Base-by-base conservation (phyloP, 2,797 vertebrate genomes). In the Labeo calbasu region DNA sequence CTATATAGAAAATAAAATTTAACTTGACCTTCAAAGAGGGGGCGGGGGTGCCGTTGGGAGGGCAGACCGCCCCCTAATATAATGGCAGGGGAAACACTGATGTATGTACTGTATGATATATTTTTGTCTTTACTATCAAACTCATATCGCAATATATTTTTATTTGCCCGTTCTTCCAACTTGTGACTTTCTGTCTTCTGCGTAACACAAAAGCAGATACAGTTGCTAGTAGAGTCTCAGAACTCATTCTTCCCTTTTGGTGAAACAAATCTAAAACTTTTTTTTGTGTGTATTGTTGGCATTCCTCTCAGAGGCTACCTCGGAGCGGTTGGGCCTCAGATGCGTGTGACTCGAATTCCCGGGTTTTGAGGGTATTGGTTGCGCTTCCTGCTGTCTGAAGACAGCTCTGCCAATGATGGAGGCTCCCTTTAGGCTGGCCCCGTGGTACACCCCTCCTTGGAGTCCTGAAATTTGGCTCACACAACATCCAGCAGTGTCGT, bases 391-490 rank as follows among this genome's bases (percentile, higher is more conserved):
- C 79, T 72, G 69, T 84, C 69, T 69, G 40, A 66, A 28, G 28
- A 71, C 19, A 46, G 72, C 53, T 32, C 40, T 78, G 77, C 83
- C 70, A 77, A 32, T 32, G 53, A 79, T 63, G 76, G 63, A 32
- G 72, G 32, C 25, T 71, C 66, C 57, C 75, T 81, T 75, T 57
- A 12, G 28, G 66, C n/a, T 65, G 19, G 4, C 81, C 63, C 76
- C 43, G 48, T 57, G 76, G 77, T 48, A 66, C 11, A 61, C 80
- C 19, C 61, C 51, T 87, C 84, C 82, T 51, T 46, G 11, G 85
- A 59, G 85, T 81, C 77, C 53, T 86, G 81, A 79, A 87, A 89
- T 89, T 78, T 85, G 78, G 59, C 51, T 84, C 85, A 71, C 79
- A 48, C 82, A 36, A 68, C 46, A 81, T 66, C 86, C 84, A 28